Evolutionary conservation across 1,140 invertebrate genomes (phyloP), one percentile per base, ranked within the genome.

Genomic region (Drosophila pseudoobscura): DNA sequence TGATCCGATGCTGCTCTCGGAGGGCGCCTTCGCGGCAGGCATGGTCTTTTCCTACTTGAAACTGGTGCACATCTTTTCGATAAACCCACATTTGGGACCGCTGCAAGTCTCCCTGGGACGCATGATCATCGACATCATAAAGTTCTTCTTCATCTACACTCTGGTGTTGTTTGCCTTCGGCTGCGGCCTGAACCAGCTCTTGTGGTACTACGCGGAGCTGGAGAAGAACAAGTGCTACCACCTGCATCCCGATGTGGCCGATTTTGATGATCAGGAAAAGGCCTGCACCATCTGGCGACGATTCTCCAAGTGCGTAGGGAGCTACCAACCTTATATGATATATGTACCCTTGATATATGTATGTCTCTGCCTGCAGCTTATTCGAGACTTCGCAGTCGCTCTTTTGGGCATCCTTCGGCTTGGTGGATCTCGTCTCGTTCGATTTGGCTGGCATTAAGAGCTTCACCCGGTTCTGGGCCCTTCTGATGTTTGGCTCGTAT

Each of bases 41-140:
- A 98, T 98, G 95, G 98, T 98, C 78, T 98, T 98, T 91, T 98
- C 96, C 75, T 98, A 97, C 80, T 92, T 99, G 35, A 99, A 98
- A 91, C 93, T 98, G 75, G 97, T 99, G 17, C 97, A 98, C 91
- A 98, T 98, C 87, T 98, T 98, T 93, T 98, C 97, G 50, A 96
- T 99, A 45, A 98, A 98, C 92, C 97, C 97, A 7, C 96, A 98
- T 92, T 92, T 99, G 55, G 98, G 98, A 55, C 97, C 98, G 0
- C 92, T 98, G 8, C 96, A 94, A 82, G 97, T 98, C 15, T 97
- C 97, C 1, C 92, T 98, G 15, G 97, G 97, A 56, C 93, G 97
- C 80, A 98, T 98, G 97, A 96, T 98, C 55, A 95, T 97, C 89
- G 97, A 98, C 85, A 98, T 98, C 75, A 95, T 98, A 63, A 98